Base-by-base conservation (phyloP, 2,113 vertebrate species). In the Larimichthys crocea region DNA sequence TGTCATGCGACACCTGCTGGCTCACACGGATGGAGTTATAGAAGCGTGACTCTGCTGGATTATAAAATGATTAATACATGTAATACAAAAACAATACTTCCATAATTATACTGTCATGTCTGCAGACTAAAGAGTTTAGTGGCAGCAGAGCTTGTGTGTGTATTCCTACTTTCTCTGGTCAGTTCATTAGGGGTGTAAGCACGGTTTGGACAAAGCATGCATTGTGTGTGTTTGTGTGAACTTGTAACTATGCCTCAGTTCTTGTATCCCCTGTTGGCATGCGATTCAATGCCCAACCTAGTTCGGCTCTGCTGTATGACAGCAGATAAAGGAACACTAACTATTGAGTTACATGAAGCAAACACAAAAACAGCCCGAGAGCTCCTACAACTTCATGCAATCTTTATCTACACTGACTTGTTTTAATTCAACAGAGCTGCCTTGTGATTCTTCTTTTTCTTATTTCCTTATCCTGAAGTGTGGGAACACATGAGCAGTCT, bases 171-270 rank as follows among this genome's bases (percentile, higher is more conserved):
- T 15, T 15, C 2, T 26, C 24, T 16, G 5, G 12, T 24, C 5
- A 17, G 14, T 16, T 17, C 22, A 31, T 60, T 29, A 66, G 55
- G 61, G 14, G 17, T 42, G 44, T 31, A 4, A 61, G 31, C 79
- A 14, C 10, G 10, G 17, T n/a, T 26, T 14, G 59, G 16, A 76
- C 65, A 75, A 71, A 35, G 83, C 35, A 31, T 31, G 49, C 1
- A 59, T 75, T 79, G 59, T 70, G 59, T 22, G 52, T 65, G 70
- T 75, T 53, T 70, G 59, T 22, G 52, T 65, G 73, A 52, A 63
- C 44, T 35, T 74, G 57, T 12, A 53, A 19, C 50, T 61, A 26
- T 7, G 35, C 50, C 31, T 53, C 35, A 20, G 9, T 31, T 44
- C 3, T 16, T 14, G 1, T 19, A 5, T 22, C 19, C 12, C 10